Evolutionary conservation across 1,140 invertebrate genomes (phyloP), one percentile per base, ranked within the genome.

Genomic region (Coptotermes formosanus): DNA sequence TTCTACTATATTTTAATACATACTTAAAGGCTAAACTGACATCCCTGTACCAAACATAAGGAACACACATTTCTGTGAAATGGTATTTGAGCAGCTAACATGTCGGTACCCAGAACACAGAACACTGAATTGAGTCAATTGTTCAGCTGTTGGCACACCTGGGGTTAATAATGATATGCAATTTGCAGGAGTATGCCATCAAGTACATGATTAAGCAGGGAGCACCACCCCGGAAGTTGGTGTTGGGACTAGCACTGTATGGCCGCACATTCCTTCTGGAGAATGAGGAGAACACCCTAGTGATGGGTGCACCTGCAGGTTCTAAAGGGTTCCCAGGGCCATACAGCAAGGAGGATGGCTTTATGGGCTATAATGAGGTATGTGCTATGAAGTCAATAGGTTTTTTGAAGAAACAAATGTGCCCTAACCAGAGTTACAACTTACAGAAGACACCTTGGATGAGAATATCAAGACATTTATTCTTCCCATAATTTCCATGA

Each of bases 331-430:
- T 96, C 89, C 91, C 92, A 86, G 97, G 97, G 6, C 94, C 95
- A 3, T 96, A 93, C 87, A 98, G 96, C 0, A 91, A 92, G n/a
- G 95, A 97, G 90, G 92, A 94, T 88, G 97, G 97, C 1, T 97
- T 97, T 88, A 93, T 97, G 90, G 96, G 97, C 30, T 98, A 97
- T 89, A 97, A 98, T 90, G 97, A 98, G 92, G 95, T 95, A 90
- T 88, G 89, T 55, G 45, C 45, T 48, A 48, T 48, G 9, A 48
- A 48, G 45, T 48, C 45, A 48, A 9, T 2, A 55, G 16, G 3
- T 19, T 21, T 19, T 9, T 55, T 19, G 52, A 48, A 16, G 48
- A 16, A 16, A 12, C 48, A 48, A 55, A 38, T 21, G 6, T 55
- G 52, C 14, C 19, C 52, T 55, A 16, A 16, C 1, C 45, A 48